Evolutionary conservation across 2,113 vertebrate genomes (phyloP), one percentile per base, ranked within the genome.

Genomic region (Lasiurus borealis): DNA sequence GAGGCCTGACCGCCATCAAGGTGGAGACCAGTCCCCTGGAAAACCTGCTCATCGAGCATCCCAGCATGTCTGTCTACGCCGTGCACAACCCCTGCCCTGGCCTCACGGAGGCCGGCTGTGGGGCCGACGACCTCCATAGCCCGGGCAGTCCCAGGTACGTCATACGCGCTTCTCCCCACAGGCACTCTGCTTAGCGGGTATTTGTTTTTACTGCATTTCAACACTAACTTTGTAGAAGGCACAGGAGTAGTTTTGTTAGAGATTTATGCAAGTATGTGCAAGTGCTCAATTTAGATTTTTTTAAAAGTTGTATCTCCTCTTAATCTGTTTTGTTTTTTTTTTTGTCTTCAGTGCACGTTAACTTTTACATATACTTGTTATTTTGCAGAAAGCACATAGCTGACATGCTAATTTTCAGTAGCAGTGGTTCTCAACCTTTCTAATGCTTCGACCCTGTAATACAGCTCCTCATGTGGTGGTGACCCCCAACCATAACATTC

Each of bases 11-110:
- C 97, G 98, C 99, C 54, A 96, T 99, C 85, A 98, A 99, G 95
- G 98, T 99, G 98, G 99, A 99, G 98, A 99, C 99, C 80, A 99
- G 99, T 97, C 99, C 99, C 0, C 98, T 99, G 99, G 99, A 99
- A 98, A 99, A 99, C 98, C 99, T 99, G 94, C 98, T 99, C 73
- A 99, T 99, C n/a, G 99, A 99, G 93, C 99, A 99, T 94, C 99
- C 99, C 96, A 99, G 99, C 98, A 99, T 99, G 99, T 99, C 99
- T 10, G 99, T 99, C 75, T 99, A 99, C 80, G 98, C 99, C 83
- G 98, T 99, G 95, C 99, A 98, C 92, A 98, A 98, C 71, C 96
- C 98, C 91, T 97, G 97, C 59, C 98, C 98, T 77, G 92, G 97
- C 93, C 90, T 98, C 90, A 96, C 95, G 13, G 98, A 99, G 76